Conservation (phyloP, 2,797 vertebrate species). For the Corythornis leucogaster region DNA sequence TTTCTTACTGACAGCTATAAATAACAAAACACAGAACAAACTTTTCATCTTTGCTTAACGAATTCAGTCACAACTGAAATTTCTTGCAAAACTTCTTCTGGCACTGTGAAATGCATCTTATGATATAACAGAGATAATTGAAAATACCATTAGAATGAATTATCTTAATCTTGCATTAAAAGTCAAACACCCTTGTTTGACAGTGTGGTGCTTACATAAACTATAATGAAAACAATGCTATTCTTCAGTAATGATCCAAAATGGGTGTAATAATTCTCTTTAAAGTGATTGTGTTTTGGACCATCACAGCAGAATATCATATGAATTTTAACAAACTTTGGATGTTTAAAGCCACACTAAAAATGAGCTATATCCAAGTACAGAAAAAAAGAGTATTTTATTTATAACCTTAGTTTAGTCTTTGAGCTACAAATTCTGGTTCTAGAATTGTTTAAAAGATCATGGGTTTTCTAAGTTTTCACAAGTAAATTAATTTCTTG, state of each 20-base stretch:
- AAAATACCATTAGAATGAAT: conserved; percentile 24
- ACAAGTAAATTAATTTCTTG: conserved; percentile 88
- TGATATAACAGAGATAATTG: neutral
- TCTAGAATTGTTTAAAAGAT: conserved; percentile 94
- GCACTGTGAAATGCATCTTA: neutral
- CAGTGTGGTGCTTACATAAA: neutral
- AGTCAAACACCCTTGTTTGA: conserved; percentile 9
- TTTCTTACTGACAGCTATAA: neutral
- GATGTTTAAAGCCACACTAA: conserved; percentile 70
- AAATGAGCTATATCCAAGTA: conserved; percentile 79
- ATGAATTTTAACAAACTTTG: conserved; percentile 45
- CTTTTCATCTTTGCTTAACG: neutral
- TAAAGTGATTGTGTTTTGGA: conserved; percentile 2
- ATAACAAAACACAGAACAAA: neutral
- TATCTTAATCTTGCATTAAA: neutral
- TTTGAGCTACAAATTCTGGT: conserved; percentile 98
- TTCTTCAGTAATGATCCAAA: conserved; percentile 49
- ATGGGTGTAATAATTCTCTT: neutral
- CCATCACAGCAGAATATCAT: conserved; percentile 5
- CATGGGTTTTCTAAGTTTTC: conserved; percentile 88
- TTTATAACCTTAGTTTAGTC: conserved; percentile 97
- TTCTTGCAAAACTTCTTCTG: neutral
- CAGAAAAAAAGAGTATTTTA: conserved; percentile 92
- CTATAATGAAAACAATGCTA: conserved; percentile 20
- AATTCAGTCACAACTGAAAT: neutral